These are phyloP conservation scores for Cylloceria caligata DNA, from an alignment of 2,888 invertebrate species.

Conservation along the genomic window DNA sequence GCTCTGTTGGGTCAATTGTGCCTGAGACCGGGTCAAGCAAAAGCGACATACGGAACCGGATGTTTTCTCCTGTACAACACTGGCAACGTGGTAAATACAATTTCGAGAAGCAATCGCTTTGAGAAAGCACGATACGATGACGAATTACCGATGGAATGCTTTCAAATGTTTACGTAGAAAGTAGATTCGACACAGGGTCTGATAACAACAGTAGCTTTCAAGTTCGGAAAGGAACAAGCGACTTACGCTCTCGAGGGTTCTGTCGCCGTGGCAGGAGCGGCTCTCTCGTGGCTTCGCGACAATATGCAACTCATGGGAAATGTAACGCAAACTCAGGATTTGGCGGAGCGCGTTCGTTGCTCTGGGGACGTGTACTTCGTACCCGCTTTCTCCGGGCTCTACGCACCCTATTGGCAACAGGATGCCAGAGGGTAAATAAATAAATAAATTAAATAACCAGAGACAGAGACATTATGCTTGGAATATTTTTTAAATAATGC, in stretches of 20 bases:
- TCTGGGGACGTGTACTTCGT: constrained; percentile 96
- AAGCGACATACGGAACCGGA: constrained; percentile 98
- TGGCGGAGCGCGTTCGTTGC: constrained; percentile 87
- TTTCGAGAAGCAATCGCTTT: background rate
- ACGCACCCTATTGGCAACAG: constrained; percentile 98
- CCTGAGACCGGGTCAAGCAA: constrained; percentile 94
- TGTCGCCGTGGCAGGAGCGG: constrained; percentile 95
- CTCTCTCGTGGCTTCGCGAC: constrained; percentile 95
- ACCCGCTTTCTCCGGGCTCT: constrained; percentile 98
- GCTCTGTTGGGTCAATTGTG: constrained; percentile 97
- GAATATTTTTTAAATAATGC: too few relatives aligned
- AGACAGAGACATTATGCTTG: background rate
- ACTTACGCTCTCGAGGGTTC: constrained; percentile 97
- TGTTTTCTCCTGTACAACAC: constrained; percentile 98
- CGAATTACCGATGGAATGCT: constrained; percentile 15
- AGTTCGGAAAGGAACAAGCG: constrained; percentile 91
- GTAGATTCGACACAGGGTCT: constrained; percentile 95
- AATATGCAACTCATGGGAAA: constrained; percentile 91
- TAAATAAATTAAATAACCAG: background rate
- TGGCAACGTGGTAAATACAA: constrained; percentile 87
- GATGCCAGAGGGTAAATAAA: constrained; percentile 91
- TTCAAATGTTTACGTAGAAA: constrained; percentile 85
- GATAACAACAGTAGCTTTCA: constrained; percentile 96
- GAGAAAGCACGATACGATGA: background rate
- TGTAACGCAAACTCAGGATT: constrained; percentile 88